Conservation (phyloP, 2,797 vertebrate genomes). For the Scyliorhinus canicula region DNA sequence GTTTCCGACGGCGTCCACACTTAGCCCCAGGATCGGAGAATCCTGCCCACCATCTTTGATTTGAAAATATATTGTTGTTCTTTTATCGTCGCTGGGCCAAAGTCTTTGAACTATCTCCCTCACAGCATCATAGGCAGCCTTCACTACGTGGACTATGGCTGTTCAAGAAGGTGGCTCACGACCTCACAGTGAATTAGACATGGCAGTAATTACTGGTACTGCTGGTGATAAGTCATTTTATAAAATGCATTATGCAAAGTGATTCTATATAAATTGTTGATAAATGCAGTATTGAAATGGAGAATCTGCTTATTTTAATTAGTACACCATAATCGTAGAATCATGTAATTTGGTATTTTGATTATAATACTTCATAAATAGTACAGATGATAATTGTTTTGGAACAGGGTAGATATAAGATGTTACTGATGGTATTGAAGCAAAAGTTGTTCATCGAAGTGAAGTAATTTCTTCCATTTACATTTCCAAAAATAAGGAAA, state of each 20-base stretch:
- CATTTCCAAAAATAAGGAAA: background rate
- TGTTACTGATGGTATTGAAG: conserved; percentile 10
- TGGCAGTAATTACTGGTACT: background rate
- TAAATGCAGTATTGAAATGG: background rate
- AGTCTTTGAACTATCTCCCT: background rate
- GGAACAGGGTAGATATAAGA: conserved; percentile 1
- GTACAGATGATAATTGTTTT: background rate
- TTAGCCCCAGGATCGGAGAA: no score
- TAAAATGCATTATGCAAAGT: no score
- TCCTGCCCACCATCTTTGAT: background rate
- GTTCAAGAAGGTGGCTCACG: background rate
- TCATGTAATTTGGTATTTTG: background rate
- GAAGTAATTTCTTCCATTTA: background rate
- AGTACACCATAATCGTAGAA: background rate
- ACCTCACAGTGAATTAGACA: background rate
- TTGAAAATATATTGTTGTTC: background rate
- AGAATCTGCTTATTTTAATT: conserved; percentile 24
- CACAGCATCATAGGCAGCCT: background rate
- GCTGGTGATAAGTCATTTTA: background rate
- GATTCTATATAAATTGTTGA: conserved; percentile 5
- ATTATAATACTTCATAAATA: background rate
- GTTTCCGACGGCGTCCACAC: no score
- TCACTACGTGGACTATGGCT: background rate
- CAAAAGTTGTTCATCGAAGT: background rate
- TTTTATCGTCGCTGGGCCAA: background rate